Conservation (phyloP, 2,113 vertebrate genomes). For the Ageneiosus marmoratus region DNA sequence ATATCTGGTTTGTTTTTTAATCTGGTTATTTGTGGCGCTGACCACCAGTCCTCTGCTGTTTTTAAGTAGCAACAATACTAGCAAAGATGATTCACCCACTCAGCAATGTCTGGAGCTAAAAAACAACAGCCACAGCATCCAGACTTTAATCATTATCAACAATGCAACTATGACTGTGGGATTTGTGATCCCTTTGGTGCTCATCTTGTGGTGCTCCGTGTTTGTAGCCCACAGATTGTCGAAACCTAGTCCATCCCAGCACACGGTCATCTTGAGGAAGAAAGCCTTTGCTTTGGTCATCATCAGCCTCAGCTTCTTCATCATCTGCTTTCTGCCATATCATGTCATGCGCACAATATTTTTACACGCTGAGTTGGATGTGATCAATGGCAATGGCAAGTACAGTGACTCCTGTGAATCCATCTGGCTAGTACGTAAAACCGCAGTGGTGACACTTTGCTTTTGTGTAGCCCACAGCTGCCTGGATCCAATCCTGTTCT, state of each 20-base stretch:
- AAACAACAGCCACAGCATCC: not conserved
- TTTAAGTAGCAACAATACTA: accelerated
- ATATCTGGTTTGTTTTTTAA: slow-evolving; percentile 56
- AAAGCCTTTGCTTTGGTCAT: slow-evolving; percentile 70
- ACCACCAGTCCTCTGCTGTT: slow-evolving; percentile 56
- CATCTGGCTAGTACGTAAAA: slow-evolving; percentile 59
- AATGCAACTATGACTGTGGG: slow-evolving; percentile 60
- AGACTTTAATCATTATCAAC: slow-evolving; percentile 62
- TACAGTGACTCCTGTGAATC: not conserved
- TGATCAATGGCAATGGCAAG: not conserved
- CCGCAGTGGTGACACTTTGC: slow-evolving; percentile 62
- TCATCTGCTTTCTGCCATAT: slow-evolving; percentile 78
- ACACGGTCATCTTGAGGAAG: slow-evolving; percentile 53
- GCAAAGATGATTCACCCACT: accelerated
- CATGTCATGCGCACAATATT: slow-evolving; percentile 71
- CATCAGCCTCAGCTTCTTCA: slow-evolving; percentile 70
- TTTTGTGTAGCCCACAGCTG: slow-evolving; percentile 73
- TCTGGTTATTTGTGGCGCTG: slow-evolving; percentile 69
- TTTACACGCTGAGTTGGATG: slow-evolving; percentile 11
- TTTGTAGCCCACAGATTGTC: slow-evolving; percentile 60
- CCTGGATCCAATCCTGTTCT: slow-evolving; percentile 79
- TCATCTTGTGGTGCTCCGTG: slow-evolving; percentile 69
- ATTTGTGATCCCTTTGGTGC: slow-evolving; percentile 68
- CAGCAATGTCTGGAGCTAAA: slow-evolving; percentile 67
- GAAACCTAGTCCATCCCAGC: slow-evolving; percentile 54